Conservation (phyloP, 92 coral and sea anemone genomes). For the Chrysogorgia sp. region DNA sequence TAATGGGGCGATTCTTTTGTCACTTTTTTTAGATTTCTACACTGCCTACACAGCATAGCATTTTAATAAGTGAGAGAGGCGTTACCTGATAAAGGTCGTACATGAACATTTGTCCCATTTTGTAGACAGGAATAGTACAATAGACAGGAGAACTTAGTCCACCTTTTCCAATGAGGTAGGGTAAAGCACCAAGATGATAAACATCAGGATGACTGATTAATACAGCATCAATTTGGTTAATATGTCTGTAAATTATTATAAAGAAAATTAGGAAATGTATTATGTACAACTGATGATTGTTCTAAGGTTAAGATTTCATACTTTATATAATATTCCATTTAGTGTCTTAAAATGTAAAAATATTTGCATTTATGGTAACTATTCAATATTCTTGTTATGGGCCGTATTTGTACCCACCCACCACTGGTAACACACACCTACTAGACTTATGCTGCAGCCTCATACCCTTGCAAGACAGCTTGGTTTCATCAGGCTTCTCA, state of each 20-base stretch:
- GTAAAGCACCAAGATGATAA: constrained; percentile 95
- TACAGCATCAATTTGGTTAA: constrained; percentile 92
- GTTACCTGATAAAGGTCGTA: constrained; percentile 97
- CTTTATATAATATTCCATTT: too few species aligned
- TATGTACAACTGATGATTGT: neutral
- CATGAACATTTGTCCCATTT: constrained; percentile 99
- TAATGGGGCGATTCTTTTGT: too few species aligned
- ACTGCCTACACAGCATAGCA: constrained; percentile 1
- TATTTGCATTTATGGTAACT: too few species aligned
- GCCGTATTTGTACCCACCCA: neutral
- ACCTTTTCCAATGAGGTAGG: constrained; percentile 91
- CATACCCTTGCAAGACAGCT: too few species aligned
- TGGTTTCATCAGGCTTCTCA: too few species aligned
- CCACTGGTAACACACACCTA: too few species aligned
- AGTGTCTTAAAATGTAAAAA: too few species aligned
- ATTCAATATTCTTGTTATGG: too few species aligned
- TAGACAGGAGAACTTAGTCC: constrained; percentile 89
- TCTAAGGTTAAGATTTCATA: too few species aligned
- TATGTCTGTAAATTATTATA: constrained; percentile 65
- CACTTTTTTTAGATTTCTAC: too few species aligned
- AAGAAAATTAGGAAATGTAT: neutral
- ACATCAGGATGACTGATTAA: constrained; percentile 89
- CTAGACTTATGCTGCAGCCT: too few species aligned
- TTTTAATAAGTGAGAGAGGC: too few species aligned
- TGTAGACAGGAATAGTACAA: constrained; percentile 95